Evolutionary conservation across 2,797 vertebrate species (phyloP).

Genomic region (Netta rufina): DNA sequence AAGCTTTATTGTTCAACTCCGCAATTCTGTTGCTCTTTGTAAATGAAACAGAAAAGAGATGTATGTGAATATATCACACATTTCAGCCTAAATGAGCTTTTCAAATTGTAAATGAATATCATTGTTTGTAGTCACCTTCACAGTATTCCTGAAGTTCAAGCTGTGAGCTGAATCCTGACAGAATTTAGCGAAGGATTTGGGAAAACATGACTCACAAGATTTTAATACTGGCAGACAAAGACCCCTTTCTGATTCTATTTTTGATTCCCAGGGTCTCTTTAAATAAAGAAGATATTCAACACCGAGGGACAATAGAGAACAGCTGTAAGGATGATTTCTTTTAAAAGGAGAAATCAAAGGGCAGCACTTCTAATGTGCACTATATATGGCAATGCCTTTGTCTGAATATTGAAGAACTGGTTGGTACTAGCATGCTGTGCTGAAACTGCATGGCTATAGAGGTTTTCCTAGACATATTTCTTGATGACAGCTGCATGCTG

Average conservation of each 20-base stretch:
- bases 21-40: conserved; percentile 52
- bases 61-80: conserved; percentile 10
- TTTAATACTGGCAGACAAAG: conserved; percentile 54
- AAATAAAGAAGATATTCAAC: conserved; percentile 45
- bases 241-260: conserved; percentile 43
- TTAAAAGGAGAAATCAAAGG: conserved; percentile 53
- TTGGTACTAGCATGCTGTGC: conserved; percentile 12
- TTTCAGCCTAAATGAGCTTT: conserved; percentile 32
- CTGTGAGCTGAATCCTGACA: conserved; percentile 22
- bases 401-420: conserved; percentile 35
- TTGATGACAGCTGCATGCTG: conserved; percentile 54
- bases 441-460: conserved; percentile 23
- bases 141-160: conserved; percentile 30
- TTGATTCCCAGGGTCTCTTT: conserved; percentile 17
- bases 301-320: conserved; percentile 18
- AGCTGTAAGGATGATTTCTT: conserved; percentile 38
- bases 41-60: conserved; percentile 41
- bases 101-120: conserved; percentile 19
- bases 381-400: conserved; percentile 43
- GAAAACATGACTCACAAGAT: conserved; percentile 53
- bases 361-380: conserved; percentile 1
- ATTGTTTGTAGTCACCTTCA: conserved; percentile 44
- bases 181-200: conserved; percentile 34
- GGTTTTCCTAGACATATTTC: conserved; percentile 59
- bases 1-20: conserved; percentile 47